These are phyloP conservation scores for Crepidodera aurea DNA, from an alignment of 2,888 invertebrate genomes.

Conservation along the genomic window DNA sequence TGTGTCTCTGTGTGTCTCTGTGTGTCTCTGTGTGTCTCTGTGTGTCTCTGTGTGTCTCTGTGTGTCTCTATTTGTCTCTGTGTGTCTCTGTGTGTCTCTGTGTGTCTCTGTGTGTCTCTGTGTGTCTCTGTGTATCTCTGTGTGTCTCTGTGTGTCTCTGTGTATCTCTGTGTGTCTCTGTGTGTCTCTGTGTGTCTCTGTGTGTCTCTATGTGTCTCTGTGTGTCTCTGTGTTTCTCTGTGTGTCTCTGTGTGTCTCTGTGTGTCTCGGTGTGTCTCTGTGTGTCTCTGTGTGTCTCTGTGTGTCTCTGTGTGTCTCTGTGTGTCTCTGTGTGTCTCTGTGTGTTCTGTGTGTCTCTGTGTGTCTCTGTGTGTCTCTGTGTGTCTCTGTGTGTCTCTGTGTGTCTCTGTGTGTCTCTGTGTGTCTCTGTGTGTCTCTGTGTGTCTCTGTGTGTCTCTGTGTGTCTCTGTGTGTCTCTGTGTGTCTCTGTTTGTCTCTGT, in stretches of 20 bases:
- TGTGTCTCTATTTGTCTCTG: too few species aligned
- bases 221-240: too few species aligned
- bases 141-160: too few species aligned
- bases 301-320: background rate
- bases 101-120: background rate
- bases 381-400: background rate
- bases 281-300: background rate
- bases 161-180: too few species aligned
- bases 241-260: too few species aligned
- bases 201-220: too few species aligned
- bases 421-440: background rate
- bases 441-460: background rate
- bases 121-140: too few species aligned
- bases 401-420: background rate
- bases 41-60: background rate
- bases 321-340: too few species aligned
- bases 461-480: background rate
- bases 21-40: background rate
- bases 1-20: background rate
- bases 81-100: background rate
- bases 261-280: too few species aligned
- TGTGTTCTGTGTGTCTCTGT: too few species aligned
- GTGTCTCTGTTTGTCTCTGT: too few species aligned
- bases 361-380: background rate
- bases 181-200: too few species aligned